Conservation (phyloP, 2,888 invertebrate species). For the Melikaiella ostensackeni region DNA sequence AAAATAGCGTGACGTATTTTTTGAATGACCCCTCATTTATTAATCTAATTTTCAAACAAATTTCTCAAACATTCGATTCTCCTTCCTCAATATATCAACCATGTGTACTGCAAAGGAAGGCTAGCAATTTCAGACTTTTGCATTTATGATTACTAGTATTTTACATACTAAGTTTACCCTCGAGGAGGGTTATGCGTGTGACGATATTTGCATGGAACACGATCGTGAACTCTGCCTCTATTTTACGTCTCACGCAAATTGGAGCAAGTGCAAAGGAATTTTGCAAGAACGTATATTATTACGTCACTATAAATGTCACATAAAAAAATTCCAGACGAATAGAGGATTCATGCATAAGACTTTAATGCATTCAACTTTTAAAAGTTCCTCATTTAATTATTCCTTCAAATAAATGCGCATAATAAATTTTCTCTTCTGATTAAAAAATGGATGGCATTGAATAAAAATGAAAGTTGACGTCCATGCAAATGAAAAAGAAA, state of each 20-base stretch:
- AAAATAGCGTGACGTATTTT: too few species aligned
- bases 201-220: constrained; percentile 56
- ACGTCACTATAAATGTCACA: not conserved
- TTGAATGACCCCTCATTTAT: not conserved
- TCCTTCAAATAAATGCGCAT: not conserved
- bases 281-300: constrained; percentile 20
- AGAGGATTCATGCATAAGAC: not conserved
- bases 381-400: not conserved
- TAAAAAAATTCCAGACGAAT: not conserved
- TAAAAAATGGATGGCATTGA: not conserved
- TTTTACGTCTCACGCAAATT: constrained; percentile 29
- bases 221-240: constrained; percentile 56
- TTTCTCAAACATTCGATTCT: not conserved
- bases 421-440: not conserved
- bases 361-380: not conserved
- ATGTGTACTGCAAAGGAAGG: not conserved
- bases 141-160: constrained; percentile 14
- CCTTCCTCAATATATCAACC: not conserved
- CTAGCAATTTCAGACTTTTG: constrained; percentile 2
- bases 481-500: not conserved
- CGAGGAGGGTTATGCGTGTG: constrained; percentile 20
- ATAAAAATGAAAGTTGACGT: not conserved
- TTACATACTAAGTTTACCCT: constrained; percentile 23
- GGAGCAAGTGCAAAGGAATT: constrained; percentile 18
- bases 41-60: not conserved